phyloP scores from a whole-genome alignment of 2,797 vertebrate species.

The Babyrousa celebensis region DNA sequence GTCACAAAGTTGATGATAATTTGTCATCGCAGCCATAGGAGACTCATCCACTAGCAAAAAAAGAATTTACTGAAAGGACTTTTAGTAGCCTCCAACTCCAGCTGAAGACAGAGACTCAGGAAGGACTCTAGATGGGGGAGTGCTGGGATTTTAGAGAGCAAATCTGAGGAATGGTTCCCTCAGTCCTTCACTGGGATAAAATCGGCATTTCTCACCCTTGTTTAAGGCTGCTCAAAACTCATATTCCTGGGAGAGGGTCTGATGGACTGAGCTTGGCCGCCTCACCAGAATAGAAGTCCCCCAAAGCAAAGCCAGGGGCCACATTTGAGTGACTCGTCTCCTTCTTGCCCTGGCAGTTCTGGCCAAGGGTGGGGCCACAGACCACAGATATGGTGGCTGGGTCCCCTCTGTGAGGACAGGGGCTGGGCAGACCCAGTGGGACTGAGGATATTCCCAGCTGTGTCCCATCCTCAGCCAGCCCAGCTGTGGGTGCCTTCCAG shows the following conservation, averaged over 20 bases:
- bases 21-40: not conserved
- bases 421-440: not conserved
- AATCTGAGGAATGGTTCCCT: not conserved
- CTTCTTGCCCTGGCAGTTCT: not conserved
- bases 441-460: not conserved
- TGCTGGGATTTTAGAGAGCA: not conserved
- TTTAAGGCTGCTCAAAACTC: not conserved
- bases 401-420: not conserved
- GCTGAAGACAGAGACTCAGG: not conserved
- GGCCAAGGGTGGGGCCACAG: not conserved
- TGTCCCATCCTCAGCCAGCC: not conserved
- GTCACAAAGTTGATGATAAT: not conserved
- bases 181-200: not conserved
- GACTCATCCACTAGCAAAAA: not conserved
- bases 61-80: not conserved
- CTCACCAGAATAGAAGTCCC: not conserved
- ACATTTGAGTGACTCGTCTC: no score
- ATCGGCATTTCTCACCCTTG: not conserved
- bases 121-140: not conserved
- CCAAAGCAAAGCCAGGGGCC: not conserved
- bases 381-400: not conserved
- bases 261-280: not conserved
- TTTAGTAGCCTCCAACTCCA: not conserved
- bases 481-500: not conserved
- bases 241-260: not conserved